phyloP scores from a whole-genome alignment of 2,113 vertebrate genomes.

The Herpetotheres cachinnans region DNA sequence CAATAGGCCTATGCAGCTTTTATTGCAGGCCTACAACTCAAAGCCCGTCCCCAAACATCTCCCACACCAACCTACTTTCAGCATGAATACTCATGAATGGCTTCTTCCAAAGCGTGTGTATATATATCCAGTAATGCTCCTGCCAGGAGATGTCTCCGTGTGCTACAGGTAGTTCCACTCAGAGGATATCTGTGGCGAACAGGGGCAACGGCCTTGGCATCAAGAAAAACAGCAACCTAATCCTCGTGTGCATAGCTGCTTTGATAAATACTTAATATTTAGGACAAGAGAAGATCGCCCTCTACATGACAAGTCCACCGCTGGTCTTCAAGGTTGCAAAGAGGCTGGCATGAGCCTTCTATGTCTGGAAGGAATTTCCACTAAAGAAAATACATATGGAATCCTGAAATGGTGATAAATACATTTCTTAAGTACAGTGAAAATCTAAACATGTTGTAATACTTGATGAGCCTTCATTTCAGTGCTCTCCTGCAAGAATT shows the following conservation, averaged over 20 bases:
- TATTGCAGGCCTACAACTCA: neutral
- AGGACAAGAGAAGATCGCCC: neutral
- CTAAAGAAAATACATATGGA: neutral
- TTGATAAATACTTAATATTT: neutral
- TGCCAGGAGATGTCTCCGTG: neutral
- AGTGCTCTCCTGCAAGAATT: neutral
- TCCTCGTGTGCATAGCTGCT: neutral
- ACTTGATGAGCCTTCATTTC: neutral
- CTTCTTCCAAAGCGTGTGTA: neutral
- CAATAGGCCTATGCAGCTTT: neutral
- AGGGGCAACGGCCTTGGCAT: neutral
- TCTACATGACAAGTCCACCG: neutral
- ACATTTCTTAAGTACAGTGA: neutral
- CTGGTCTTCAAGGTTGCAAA: neutral
- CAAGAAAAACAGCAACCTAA: neutral
- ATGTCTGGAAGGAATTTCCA: neutral
- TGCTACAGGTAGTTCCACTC: neutral
- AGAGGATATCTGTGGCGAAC: neutral
- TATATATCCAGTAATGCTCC: neutral
- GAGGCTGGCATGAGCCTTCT: neutral
- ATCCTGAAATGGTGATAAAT: neutral
- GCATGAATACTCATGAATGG: rapidly evolving
- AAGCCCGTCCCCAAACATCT: neutral
- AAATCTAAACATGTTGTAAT: neutral
- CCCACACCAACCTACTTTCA: neutral